Base-by-base conservation (phyloP, 2,113 vertebrate genomes). In the Pholis gunnellus region DNA sequence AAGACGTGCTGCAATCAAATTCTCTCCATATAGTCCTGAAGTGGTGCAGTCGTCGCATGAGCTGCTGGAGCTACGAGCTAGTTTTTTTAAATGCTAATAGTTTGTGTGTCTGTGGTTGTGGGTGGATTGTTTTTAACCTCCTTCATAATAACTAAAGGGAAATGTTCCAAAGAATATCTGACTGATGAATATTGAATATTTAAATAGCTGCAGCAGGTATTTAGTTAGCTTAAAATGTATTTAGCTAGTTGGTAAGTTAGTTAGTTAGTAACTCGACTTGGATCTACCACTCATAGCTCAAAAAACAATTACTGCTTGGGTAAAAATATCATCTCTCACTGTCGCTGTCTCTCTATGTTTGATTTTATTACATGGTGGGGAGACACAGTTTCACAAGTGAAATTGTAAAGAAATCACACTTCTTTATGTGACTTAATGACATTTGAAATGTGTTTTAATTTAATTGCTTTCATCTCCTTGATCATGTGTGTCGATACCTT, bases 1-100 rank as follows among this genome's bases (percentile, higher is more conserved):
- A 7, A 54, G 71, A 74, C 14, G 42, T 0, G 56, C 60, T n/a
- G 69, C 75, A 85, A 87, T 89, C 70, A 76, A 42, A 89, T 88
- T 79, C 66, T 13, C 66, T 27, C 48, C 42, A 10, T 48, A 15
- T 2, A 20, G 40, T 72, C 50, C 50, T 72, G 27, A 78, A 75
- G 77, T 9, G 60, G 20, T 46, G 54, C 48, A 50, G 72, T 52
- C 52, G 10, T 56, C 65, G 66, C 85, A 76, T 46, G 18, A 77
- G 78, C 63, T 67, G 31, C 68, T 59, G 1, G 36, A 72, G 83
- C 78, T 80, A 42, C 15, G n/a, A 82, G 86, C 77, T 36, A 44
- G n/a, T 75, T 34, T 67, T 68, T 57, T 50, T 50, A 0, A 56
- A 54, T 38, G 54, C 13, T 70, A 48, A 60, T 68, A 38, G 54